phyloP scores from a whole-genome alignment of 2,113 vertebrate genomes.

The Eurypyga helias region DNA sequence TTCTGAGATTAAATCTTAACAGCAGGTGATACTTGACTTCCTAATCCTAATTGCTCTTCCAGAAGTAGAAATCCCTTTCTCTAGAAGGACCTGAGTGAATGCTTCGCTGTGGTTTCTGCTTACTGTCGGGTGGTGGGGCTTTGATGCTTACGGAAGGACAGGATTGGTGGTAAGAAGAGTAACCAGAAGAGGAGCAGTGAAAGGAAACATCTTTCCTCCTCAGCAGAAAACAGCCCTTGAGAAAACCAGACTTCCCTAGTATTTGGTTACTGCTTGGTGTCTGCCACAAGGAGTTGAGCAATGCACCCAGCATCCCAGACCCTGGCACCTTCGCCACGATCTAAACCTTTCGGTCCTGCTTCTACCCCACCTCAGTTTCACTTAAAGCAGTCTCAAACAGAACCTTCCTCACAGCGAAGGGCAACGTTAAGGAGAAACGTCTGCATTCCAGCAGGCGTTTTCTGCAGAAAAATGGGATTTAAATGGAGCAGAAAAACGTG shows the following conservation, averaged over 20 bases:
- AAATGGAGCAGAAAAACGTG: constrained; percentile 38
- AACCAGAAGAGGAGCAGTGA: not conserved
- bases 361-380: not conserved
- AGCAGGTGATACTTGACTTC: not conserved
- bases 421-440: not conserved
- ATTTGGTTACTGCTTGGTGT: not conserved
- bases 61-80: not conserved
- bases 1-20: not conserved
- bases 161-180: not conserved
- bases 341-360: not conserved
- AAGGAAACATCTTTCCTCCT: not conserved
- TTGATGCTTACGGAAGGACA: not conserved
- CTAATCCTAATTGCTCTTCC: not conserved
- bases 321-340: not conserved
- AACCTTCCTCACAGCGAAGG: not conserved
- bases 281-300: not conserved
- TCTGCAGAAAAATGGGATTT: constrained; percentile 4
- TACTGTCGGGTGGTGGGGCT: not conserved
- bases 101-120: not conserved
- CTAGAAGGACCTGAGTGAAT: not conserved
- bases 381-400: not conserved
- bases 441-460: too few relatives aligned
- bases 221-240: not conserved
- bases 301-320: not conserved
- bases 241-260: not conserved